Evolutionary conservation across 2,888 invertebrate genomes (phyloP), one percentile per base, ranked within the genome.

Genomic region (Lymantria dispar): DNA sequence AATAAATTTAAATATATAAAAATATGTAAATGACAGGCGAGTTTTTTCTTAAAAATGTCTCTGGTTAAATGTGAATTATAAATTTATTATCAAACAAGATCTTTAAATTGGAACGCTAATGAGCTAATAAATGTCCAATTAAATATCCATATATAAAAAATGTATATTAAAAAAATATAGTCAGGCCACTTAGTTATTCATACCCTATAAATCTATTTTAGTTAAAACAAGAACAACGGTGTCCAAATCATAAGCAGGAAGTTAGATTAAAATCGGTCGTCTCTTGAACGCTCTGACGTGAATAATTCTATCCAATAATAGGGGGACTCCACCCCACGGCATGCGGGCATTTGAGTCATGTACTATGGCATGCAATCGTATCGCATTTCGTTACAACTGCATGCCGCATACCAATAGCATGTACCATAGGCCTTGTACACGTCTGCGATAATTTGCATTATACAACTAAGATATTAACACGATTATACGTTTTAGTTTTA

Each of bases 341-440:
- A 85, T 87, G 83, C 86, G 87, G 87, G 88, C 68, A 78, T 82
- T 68, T 74, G 63, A 76, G 69, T 72, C 71, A 80, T 81, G 80
- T 85, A 84, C 84, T 80, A 85, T 64, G 85, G 82, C 78, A 85
- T 80, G 85, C 82, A 75, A 82, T 78, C 74, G 79, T 76, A 80
- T 73, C 70, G 75, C 68, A 63, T 70, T 72, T 71, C 55, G 60
- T 64, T 70, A 70, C 71, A 68, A 78, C 77, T 77, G 81, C 78
- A 76, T 71, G 70, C 69, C 68, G 73, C 77, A 79, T 84, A 72
- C 83, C 83, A 68, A 69, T 66, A 68, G 66, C 78, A 67, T 80
- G 85, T 83, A 74, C 59, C 55, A 56, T 58, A 66, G 56, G 70
- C 61, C 53, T 56, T 46, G 54, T 52, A 54, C 65, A 72, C 44